These are phyloP conservation scores for Gari tellinella DNA, from an alignment of 2,888 invertebrate genomes.

Conservation along the genomic window DNA sequence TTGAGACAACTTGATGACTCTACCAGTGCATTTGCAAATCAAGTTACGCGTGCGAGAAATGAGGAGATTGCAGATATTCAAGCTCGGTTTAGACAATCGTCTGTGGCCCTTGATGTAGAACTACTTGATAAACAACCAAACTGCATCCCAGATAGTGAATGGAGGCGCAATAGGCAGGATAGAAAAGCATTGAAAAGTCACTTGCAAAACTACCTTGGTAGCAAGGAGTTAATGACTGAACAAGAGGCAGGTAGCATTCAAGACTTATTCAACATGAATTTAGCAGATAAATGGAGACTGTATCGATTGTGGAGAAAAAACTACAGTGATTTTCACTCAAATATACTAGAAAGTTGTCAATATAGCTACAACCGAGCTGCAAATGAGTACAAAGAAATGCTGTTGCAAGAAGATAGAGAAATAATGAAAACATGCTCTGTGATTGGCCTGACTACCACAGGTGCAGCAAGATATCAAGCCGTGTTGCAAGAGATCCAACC, in stretches of 20 bases:
- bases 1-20: conserved; percentile 57
- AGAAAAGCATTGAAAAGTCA: conserved; percentile 52
- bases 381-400: conserved; percentile 61
- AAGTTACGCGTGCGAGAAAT: background rate
- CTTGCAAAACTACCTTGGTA: conserved; percentile 54
- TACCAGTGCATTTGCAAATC: too few relatives aligned
- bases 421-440: conserved; percentile 75
- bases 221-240: conserved; percentile 62
- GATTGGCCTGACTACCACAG: conserved; percentile 83
- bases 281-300: conserved; percentile 84
- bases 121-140: conserved; percentile 22
- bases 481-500: conserved; percentile 80
- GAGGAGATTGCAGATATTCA: background rate
- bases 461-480: conserved; percentile 78
- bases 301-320: conserved; percentile 82
- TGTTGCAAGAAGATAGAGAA: conserved; percentile 74
- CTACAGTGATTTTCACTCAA: conserved; percentile 56
- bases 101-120: conserved; percentile 41
- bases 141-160: conserved; percentile 15
- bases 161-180: conserved; percentile 40
- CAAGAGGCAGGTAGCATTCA: conserved; percentile 58
- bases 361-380: conserved; percentile 67
- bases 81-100: too few relatives aligned
- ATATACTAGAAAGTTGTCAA: conserved; percentile 62
- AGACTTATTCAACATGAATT: conserved; percentile 73